Evolutionary conservation across 2,113 vertebrate genomes (phyloP), one percentile per base, ranked within the genome.

Genomic region (Bubo bubo): DNA sequence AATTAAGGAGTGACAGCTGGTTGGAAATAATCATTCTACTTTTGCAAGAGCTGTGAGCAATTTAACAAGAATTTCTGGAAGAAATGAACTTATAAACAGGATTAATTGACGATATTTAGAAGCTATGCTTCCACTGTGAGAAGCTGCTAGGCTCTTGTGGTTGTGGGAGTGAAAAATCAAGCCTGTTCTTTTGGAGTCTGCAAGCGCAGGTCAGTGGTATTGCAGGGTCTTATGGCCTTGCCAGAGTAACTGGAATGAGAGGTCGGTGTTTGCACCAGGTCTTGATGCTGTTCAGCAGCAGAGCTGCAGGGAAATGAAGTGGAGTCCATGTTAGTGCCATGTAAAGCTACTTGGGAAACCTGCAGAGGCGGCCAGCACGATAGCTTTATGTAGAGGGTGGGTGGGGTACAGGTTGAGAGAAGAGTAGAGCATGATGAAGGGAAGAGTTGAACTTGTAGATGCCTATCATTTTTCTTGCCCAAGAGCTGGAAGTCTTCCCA

Each of bases 1-100:
- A 89, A 96, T 96, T 94, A 89, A 88, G 76, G 80, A 86, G 34
- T 81, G 83, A 84, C 91, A 94, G 91, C 91, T 96, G 91, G n/a
- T 47, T 86, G 77, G 89, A 96, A 93, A 93, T 84, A 91, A 93
- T 56, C 37, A 27, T 79, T 87, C 70, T 47, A 18, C 85, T 95
- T 90, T 86, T 85, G 81, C 84, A 91, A 90, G 93, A 93, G 77
- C 90, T 52, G 20, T 88, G 93, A 94, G 87, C 85, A 90, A 30
- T 77, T 93, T 90, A 23, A 68, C 70, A 75, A 79, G 93, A 94
- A 96, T 94, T 86, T 91, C 81, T 87, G 83, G 37, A 62, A 90
- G 37, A 93, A 91, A 58, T 5, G 26, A 89, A 59, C 27, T 3
- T 93, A 39, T 4, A 27, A 82, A 59, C 52, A 34, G 83, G 84